Conservation (phyloP, 2,113 vertebrate species). For the Cariama cristata region DNA sequence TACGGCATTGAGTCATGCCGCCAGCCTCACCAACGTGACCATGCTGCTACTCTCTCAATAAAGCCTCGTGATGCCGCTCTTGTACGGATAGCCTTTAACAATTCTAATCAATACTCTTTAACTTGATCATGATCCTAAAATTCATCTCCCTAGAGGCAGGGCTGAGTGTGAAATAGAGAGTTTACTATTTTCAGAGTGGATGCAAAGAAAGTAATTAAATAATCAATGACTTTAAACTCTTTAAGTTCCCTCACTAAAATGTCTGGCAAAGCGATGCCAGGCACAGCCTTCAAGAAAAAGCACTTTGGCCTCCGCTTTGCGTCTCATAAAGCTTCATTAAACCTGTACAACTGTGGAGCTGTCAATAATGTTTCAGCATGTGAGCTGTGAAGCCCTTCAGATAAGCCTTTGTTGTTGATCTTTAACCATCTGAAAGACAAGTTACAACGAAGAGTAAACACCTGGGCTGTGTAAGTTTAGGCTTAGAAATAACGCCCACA, state of each 20-base stretch:
- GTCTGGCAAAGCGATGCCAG: neutral
- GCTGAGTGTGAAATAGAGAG: neutral
- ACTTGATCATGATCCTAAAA: conserved; percentile 21
- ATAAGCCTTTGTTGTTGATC: conserved; percentile 66
- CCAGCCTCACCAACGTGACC: neutral
- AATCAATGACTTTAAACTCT: conserved; percentile 15
- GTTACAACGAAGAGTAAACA: conserved; percentile 55
- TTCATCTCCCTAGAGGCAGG: neutral
- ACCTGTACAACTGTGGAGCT: conserved; percentile 2
- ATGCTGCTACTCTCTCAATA: neutral
- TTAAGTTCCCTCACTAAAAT: neutral
- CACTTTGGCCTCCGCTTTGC: neutral
- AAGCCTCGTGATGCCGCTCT: rapidly evolving
- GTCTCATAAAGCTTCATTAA: conserved; percentile 42
- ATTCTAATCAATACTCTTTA: neutral
- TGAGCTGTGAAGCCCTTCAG: conserved; percentile 52
- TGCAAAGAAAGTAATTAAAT: conserved; percentile 32
- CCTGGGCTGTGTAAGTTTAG: neutral
- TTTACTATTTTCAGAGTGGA: neutral
- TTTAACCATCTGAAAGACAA: conserved; percentile 60
- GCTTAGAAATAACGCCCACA: conserved; percentile 44
- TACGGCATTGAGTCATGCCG: rapidly evolving
- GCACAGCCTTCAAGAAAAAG: neutral
- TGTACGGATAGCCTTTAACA: neutral
- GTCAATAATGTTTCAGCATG: conserved; percentile 47